Conservation (phyloP, 2,888 invertebrate species). For the Sipunculus nudus region DNA sequence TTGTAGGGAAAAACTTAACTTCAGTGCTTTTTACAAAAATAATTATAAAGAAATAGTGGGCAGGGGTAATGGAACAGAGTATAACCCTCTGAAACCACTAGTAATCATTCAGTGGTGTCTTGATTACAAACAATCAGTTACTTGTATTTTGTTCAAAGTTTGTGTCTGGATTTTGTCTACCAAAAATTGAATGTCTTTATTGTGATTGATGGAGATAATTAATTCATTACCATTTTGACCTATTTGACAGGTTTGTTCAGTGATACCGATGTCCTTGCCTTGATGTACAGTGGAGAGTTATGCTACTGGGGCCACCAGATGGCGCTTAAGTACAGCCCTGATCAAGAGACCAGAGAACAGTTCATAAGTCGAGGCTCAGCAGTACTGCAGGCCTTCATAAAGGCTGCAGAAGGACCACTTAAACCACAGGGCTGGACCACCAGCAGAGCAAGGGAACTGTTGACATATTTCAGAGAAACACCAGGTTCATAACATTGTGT, state of each 20-base stretch:
- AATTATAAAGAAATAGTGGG: too few relatives aligned
- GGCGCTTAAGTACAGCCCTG: not conserved
- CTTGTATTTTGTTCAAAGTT: too few relatives aligned
- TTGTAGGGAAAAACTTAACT: too few relatives aligned
- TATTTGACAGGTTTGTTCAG: conserved; percentile 53
- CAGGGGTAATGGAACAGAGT: too few relatives aligned
- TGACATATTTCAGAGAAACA: conserved; percentile 21
- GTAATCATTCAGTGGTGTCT: too few relatives aligned
- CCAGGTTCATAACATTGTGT: too few relatives aligned
- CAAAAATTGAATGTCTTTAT: too few relatives aligned
- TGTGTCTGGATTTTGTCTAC: too few relatives aligned
- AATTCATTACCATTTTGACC: not conserved
- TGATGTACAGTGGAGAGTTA: conserved; percentile 63
- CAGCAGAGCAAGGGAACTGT: conserved; percentile 44
- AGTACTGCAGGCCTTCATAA: conserved; percentile 44
- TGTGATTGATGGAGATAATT: too few relatives aligned
- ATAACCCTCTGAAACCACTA: too few relatives aligned
- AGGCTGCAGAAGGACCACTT: conserved; percentile 44
- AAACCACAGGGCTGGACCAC: conserved; percentile 47
- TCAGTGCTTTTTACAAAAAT: too few relatives aligned
- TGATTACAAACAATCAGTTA: too few relatives aligned
- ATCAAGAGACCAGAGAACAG: conserved; percentile 22
- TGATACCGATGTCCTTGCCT: conserved; percentile 57
- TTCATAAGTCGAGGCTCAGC: conserved; percentile 31
- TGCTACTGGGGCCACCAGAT: conserved; percentile 51